Evolutionary conservation across 2,113 vertebrate genomes (phyloP).

Genomic region (Aptenodytes patagonicus): DNA sequence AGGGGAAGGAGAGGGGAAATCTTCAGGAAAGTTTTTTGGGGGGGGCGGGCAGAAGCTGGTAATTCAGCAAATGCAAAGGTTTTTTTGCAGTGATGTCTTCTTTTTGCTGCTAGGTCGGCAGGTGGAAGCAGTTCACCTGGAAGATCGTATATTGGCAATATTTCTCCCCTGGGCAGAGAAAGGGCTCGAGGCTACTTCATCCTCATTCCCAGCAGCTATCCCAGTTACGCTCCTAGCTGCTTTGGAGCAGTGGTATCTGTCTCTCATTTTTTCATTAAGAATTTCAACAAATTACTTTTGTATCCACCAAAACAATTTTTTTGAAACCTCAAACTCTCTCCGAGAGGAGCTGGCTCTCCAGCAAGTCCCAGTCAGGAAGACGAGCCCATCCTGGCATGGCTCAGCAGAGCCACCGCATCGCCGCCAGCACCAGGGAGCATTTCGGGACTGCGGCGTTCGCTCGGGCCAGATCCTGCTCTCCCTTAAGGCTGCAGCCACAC

Average conservation of each 20-base stretch:
- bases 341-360: not conserved
- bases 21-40: not conserved
- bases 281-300: not conserved
- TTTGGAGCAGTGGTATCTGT: not conserved
- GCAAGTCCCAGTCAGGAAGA: not conserved
- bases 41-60: not conserved
- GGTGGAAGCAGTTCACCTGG: not conserved
- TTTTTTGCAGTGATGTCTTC: not conserved
- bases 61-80: not conserved
- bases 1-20: not conserved
- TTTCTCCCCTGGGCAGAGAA: not conserved
- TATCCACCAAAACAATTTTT: not conserved
- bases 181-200: not conserved
- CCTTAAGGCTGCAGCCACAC: not conserved
- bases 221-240: fast-evolving
- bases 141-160: not conserved
- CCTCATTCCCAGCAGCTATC: not conserved
- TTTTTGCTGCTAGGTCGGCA: not conserved
- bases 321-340: not conserved
- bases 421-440: not conserved
- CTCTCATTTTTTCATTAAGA: not conserved
- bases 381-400: not conserved
- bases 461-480: not conserved
- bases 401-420: not conserved
- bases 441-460: fast-evolving